phyloP scores from a whole-genome alignment of 1,140 invertebrate genomes.

The Andrena cerasifolii region DNA sequence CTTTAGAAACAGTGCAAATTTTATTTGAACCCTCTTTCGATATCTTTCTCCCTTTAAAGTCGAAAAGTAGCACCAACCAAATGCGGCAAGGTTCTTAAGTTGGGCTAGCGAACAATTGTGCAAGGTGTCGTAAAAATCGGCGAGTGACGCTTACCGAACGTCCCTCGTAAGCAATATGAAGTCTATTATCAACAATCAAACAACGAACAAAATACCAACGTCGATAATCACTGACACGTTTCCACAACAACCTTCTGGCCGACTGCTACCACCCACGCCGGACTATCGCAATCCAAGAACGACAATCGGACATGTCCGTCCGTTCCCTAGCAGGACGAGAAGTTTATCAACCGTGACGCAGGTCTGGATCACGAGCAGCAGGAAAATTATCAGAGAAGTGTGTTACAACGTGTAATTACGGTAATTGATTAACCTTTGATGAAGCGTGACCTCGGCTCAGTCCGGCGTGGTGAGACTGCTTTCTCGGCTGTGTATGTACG shows the following conservation, averaged over 20 bases:
- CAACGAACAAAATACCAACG: too few species aligned
- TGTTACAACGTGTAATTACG: constrained; percentile 3
- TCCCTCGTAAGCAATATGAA: too few species aligned
- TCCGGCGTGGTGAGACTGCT: constrained; percentile 47
- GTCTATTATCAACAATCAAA: too few species aligned
- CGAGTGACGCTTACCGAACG: too few species aligned
- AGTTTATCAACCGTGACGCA: constrained; percentile 36
- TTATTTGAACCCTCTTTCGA: too few species aligned
- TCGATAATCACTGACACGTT: too few species aligned
- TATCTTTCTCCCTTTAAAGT: too few species aligned
- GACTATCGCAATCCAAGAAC: constrained; percentile 5
- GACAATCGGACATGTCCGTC: background rate
- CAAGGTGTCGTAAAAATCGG: too few species aligned
- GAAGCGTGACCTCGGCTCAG: background rate
- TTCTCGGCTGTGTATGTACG: constrained; percentile 12
- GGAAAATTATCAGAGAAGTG: background rate
- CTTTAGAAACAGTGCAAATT: too few species aligned
- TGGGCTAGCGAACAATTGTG: too few species aligned
- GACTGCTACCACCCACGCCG: constrained; percentile 32
- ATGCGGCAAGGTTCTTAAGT: too few species aligned
- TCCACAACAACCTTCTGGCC: background rate
- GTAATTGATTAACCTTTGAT: background rate
- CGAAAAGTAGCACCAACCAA: too few species aligned
- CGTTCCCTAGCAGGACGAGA: background rate
- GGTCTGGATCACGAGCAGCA: background rate